phyloP scores from a whole-genome alignment of 2,888 invertebrate genomes.

The Osmoderma eremita region DNA sequence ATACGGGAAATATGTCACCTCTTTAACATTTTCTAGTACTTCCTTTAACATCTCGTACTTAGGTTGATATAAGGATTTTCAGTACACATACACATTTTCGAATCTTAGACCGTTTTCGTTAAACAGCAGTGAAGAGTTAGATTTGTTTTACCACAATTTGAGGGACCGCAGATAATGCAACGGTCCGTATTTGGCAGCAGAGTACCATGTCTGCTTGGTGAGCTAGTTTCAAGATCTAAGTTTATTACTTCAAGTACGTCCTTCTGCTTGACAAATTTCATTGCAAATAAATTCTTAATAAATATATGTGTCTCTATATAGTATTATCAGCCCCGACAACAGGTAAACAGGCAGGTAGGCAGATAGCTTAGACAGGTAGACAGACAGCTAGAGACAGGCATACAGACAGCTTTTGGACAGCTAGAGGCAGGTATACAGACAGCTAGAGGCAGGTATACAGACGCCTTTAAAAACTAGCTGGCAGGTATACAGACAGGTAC shows the following conservation, averaged over 20 bases:
- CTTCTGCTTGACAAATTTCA: background rate
- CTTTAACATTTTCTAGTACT: slow-evolving; percentile 47
- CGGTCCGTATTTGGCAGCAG: slow-evolving; percentile 13
- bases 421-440: too few relatives aligned
- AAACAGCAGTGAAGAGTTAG: slow-evolving; percentile 53
- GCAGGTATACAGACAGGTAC: too few relatives aligned
- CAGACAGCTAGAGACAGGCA: too few relatives aligned
- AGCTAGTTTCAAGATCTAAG: background rate
- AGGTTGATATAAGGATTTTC: slow-evolving; percentile 53
- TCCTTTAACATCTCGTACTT: slow-evolving; percentile 53
- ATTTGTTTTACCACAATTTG: slow-evolving; percentile 59
- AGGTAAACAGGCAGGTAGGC: too few relatives aligned
- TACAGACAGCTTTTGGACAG: too few relatives aligned
- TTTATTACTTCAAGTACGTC: background rate
- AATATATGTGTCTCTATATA: background rate
- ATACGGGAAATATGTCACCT: slow-evolving; percentile 50
- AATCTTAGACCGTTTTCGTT: slow-evolving; percentile 56
- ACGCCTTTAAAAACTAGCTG: too few relatives aligned
- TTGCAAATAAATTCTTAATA: background rate
- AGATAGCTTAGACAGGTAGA: too few relatives aligned
- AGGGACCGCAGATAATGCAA: slow-evolving; percentile 55
- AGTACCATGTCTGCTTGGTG: slow-evolving; percentile 49
- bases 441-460: too few relatives aligned
- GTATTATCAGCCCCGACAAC: background rate
- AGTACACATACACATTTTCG: slow-evolving; percentile 58